Evolutionary conservation across 2,113 vertebrate genomes (phyloP).

Genomic region (Brachypodius melanocephalos): DNA sequence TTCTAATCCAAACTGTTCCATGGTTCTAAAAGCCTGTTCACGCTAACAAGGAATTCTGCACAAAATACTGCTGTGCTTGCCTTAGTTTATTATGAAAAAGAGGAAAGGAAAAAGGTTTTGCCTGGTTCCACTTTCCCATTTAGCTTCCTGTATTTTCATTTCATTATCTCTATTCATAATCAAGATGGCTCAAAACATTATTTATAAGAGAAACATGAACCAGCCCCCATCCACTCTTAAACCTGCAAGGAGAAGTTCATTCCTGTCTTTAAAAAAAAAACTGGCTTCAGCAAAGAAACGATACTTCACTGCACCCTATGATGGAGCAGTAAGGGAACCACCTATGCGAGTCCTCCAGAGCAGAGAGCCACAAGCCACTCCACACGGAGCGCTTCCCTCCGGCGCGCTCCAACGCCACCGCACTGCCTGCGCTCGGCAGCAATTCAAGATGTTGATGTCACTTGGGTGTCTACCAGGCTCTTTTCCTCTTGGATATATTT

Average conservation of each 20-base stretch:
- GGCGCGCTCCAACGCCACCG: rapidly evolving
- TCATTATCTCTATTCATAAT: not conserved
- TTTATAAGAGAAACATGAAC: rapidly evolving
- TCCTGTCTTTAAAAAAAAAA: not conserved
- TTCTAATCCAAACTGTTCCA: not conserved
- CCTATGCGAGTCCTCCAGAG: rapidly evolving
- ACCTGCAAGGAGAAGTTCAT: not conserved
- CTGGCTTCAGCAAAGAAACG: rapidly evolving
- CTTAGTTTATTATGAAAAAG: not conserved
- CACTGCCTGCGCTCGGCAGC: rapidly evolving
- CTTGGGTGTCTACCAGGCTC: not conserved
- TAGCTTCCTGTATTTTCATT: not conserved
- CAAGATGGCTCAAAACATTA: not conserved
- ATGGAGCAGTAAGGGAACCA: not conserved
- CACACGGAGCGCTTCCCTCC: not conserved
- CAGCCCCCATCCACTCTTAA: not conserved
- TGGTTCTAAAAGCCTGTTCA: not conserved
- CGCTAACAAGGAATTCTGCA: not conserved
- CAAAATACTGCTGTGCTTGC: not conserved
- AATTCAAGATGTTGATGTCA: not conserved
- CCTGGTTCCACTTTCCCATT: not conserved
- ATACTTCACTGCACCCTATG: rapidly evolving
- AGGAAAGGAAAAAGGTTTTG: not conserved
- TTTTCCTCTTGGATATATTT: not conserved
- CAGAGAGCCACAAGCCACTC: not conserved